Conservation (phyloP, 2,888 invertebrate genomes). For the Podabrus alpinus region DNA sequence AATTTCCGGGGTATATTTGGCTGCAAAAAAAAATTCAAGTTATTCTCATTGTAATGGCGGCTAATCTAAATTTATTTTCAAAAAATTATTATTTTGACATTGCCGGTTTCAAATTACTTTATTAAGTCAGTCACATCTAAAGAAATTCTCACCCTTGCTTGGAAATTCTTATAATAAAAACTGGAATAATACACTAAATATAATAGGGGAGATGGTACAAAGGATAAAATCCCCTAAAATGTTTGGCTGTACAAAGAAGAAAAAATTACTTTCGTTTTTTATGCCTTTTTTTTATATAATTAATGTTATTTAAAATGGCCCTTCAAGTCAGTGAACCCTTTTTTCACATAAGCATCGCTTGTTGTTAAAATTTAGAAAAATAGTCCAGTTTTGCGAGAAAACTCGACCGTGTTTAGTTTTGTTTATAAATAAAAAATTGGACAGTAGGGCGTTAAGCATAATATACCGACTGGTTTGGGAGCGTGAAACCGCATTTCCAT, state of each 20-base stretch:
- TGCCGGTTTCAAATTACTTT: neutral
- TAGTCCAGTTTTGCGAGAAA: neutral
- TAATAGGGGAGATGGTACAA: neutral
- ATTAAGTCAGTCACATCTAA: neutral
- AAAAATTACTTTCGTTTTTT: neutral
- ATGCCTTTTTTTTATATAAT: neutral
- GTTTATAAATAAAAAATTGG: neutral
- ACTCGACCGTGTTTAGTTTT: neutral
- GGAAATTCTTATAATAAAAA: neutral
- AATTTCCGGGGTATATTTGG: constrained; percentile 37
- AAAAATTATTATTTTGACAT: neutral
- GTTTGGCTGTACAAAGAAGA: neutral
- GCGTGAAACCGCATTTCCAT: no score
- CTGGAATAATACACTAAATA: neutral
- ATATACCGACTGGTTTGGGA: no score
- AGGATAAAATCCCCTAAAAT: neutral
- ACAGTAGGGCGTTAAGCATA: no score
- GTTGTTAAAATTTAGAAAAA: neutral
- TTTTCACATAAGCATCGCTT: neutral
- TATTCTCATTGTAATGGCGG: no score
- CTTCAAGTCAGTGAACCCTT: neutral
- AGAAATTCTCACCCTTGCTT: neutral
- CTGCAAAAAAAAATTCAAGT: constrained; percentile 41
- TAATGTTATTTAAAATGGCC: neutral
- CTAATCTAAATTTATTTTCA: no score